These are phyloP conservation scores for Buathra laborator DNA, from an alignment of 2,888 invertebrate species.

Conservation along the genomic window DNA sequence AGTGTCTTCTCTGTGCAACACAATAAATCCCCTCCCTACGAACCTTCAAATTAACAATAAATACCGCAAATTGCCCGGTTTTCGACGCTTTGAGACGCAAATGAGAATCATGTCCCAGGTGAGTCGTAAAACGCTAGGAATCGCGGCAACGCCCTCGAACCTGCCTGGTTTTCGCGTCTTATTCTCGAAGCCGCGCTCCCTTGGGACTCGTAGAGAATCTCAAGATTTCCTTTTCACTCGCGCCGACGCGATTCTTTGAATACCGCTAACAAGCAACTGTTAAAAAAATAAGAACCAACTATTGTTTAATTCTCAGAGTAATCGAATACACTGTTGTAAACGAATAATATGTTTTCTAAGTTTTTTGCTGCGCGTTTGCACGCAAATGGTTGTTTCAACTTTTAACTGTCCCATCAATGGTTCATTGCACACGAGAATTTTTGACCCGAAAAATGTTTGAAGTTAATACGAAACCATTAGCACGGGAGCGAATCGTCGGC, in stretches of 20 bases:
- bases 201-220: slow-evolving; percentile 57
- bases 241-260: slow-evolving; percentile 42
- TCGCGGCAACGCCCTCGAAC: slow-evolving; percentile 63
- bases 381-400: neutral
- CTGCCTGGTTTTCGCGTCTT: slow-evolving; percentile 38
- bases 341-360: neutral
- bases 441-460: slow-evolving; percentile 50
- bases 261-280: slow-evolving; percentile 46
- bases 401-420: neutral
- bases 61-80: slow-evolving; percentile 79
- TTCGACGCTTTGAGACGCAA: slow-evolving; percentile 70
- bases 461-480: slow-evolving; percentile 83
- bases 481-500: slow-evolving; percentile 80
- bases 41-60: slow-evolving; percentile 81
- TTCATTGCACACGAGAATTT: neutral
- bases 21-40: slow-evolving; percentile 67
- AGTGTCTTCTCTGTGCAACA: slow-evolving; percentile 10
- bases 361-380: neutral
- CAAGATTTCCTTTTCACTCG: slow-evolving; percentile 43
- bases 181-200: slow-evolving; percentile 39
- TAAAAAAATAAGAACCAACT: neutral
- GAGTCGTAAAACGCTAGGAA: slow-evolving; percentile 74
- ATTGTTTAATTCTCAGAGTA: neutral
- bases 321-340: neutral
- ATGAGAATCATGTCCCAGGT: slow-evolving; percentile 72